These are phyloP conservation scores for Pomatorhinus ruficollis DNA, from an alignment of 2,113 vertebrate species.

Conservation along the genomic window DNA sequence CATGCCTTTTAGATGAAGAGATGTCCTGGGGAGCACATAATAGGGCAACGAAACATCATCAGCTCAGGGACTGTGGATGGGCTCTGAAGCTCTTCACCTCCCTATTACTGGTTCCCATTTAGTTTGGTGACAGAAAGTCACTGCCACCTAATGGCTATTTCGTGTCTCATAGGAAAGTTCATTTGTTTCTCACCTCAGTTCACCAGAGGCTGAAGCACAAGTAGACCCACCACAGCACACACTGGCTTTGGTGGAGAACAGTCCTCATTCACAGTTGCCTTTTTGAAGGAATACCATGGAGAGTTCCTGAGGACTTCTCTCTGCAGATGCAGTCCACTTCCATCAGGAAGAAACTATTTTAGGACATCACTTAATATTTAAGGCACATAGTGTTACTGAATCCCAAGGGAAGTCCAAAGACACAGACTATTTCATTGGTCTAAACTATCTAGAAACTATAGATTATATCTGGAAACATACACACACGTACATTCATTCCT, in stretches of 20 bases:
- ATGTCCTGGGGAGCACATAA: background rate
- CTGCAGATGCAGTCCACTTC: background rate
- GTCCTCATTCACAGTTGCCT: background rate
- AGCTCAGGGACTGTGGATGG: background rate
- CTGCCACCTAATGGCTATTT: conserved; percentile 28
- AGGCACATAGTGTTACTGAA: background rate
- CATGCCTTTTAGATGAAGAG: conserved; percentile 1
- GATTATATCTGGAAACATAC: background rate
- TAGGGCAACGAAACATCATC: background rate
- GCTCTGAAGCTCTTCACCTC: background rate
- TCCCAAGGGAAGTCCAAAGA: background rate
- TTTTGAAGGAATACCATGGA: background rate
- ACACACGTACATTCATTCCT: background rate
- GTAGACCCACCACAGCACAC: background rate
- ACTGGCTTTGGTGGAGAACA: background rate
- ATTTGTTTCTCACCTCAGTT: background rate
- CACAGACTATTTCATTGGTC: background rate
- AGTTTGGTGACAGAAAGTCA: conserved; percentile 17
- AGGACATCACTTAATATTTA: background rate
- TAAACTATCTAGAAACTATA: background rate
- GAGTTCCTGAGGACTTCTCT: background rate
- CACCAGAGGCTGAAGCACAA: background rate
- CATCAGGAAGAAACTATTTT: background rate
- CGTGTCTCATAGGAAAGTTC: background rate
- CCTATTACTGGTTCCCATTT: background rate